These are phyloP conservation scores for Parnassius glacialis DNA, from an alignment of 2,888 invertebrate species.

Conservation along the genomic window DNA sequence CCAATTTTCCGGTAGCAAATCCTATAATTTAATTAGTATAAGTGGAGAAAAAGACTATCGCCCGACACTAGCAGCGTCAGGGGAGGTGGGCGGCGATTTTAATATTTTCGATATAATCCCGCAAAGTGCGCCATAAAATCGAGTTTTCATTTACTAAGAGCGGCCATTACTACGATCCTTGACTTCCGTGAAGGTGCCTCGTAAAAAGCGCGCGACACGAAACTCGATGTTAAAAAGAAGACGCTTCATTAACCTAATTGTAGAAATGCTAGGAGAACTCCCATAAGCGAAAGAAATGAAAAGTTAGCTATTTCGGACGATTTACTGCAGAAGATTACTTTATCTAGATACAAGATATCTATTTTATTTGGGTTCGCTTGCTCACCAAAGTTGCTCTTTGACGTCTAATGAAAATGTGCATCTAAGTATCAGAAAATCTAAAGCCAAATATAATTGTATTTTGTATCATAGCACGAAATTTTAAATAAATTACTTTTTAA, in stretches of 20 bases:
- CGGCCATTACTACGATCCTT: slow-evolving; percentile 52
- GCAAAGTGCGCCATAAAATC: slow-evolving; percentile 66
- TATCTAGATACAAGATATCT: slow-evolving; percentile 6
- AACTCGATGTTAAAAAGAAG: slow-evolving; percentile 25
- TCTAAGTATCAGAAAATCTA: too few species aligned
- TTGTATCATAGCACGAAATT: too few species aligned
- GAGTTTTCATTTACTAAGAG: slow-evolving; percentile 72
- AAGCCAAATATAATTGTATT: too few species aligned
- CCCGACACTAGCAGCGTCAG: slow-evolving; percentile 1
- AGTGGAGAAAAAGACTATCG: slow-evolving; percentile 12
- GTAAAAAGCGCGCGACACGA: slow-evolving; percentile 39
- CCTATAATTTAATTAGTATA: slow-evolving; percentile 16
- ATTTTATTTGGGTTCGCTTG: background rate
- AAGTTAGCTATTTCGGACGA: slow-evolving; percentile 2
- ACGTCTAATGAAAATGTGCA: too few species aligned
- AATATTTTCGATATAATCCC: slow-evolving; percentile 43
- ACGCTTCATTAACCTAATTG: slow-evolving; percentile 27
- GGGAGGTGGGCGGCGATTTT: slow-evolving; percentile 17
- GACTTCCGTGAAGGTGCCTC: slow-evolving; percentile 46
- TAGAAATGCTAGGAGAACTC: slow-evolving; percentile 1
- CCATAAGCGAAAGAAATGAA: slow-evolving; percentile 3
- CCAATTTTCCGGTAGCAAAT: slow-evolving; percentile 10
- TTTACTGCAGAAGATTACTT: slow-evolving; percentile 3
- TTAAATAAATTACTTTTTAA: too few species aligned
- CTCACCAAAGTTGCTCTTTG: too few species aligned